A percentile compares a stretch with the other conserved stretches of the same genome.
Evolutionary conservation across 2,113 vertebrate genomes (phyloP).

Genomic region (Pholis gunnellus): DNA sequence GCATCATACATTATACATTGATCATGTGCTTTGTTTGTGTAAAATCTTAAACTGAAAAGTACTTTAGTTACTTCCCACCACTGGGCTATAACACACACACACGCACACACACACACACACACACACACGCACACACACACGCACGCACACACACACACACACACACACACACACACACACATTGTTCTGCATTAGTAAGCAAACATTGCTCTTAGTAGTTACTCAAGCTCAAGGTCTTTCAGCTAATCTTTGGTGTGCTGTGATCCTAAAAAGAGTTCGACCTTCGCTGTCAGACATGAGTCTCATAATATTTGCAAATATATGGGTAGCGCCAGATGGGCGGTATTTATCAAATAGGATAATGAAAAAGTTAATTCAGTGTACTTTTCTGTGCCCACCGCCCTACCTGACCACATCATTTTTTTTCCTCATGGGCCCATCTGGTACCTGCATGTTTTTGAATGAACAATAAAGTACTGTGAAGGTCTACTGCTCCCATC

Average conservation of each 20-base stretch:
- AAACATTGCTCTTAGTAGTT: slow-evolving; percentile 25
- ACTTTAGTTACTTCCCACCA: neutral
- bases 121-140: neutral
- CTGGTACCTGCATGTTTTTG: slow-evolving; percentile 59
- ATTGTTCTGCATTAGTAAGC: neutral
- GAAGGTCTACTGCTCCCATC: slow-evolving; percentile 18
- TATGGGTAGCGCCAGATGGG: slow-evolving; percentile 68
- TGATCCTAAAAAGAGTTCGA: slow-evolving; percentile 35
- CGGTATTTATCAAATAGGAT: slow-evolving; percentile 34
- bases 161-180: neutral
- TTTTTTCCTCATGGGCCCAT: slow-evolving; percentile 38
- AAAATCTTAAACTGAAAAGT: neutral
- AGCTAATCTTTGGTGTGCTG: slow-evolving; percentile 29
- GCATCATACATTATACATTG: neutral
- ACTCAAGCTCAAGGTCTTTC: slow-evolving; percentile 38
- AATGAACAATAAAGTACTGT: slow-evolving; percentile 26
- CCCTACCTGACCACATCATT: slow-evolving; percentile 15
- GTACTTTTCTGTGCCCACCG: slow-evolving; percentile 21
- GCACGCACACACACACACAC: neutral
- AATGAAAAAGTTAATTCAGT: slow-evolving; percentile 49
- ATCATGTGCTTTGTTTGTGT: neutral
- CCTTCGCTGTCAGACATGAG: slow-evolving; percentile 58
- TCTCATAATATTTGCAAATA: slow-evolving; percentile 67
- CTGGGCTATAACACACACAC: neutral
- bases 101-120: neutral